Evolutionary conservation across 2,888 invertebrate species (phyloP).

Genomic region (Aelia acuminata): DNA sequence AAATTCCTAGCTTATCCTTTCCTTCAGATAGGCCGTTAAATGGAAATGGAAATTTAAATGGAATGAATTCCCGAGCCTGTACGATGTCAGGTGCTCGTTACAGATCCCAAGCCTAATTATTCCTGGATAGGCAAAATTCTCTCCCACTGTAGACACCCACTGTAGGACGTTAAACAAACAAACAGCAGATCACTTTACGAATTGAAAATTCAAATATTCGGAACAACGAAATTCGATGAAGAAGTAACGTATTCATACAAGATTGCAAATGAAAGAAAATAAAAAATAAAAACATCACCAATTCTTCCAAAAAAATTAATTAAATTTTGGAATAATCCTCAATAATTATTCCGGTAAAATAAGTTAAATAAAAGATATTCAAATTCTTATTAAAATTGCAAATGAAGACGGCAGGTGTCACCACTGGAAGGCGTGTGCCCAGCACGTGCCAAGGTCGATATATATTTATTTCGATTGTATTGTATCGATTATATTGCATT

Average conservation of each 20-base stretch:
- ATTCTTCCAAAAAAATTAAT: background rate
- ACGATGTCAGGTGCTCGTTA: too few species aligned
- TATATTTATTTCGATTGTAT: background rate
- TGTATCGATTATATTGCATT: background rate
- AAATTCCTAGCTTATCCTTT: too few species aligned
- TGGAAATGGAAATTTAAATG: too few species aligned
- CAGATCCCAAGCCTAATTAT: too few species aligned
- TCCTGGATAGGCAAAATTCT: too few species aligned
- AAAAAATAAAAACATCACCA: background rate
- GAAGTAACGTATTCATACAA: background rate
- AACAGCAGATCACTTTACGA: too few species aligned
- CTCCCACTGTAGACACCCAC: too few species aligned
- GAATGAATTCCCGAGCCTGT: too few species aligned
- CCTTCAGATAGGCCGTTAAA: too few species aligned
- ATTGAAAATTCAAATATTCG: background rate
- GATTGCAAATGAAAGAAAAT: background rate
- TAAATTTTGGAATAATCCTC: background rate
- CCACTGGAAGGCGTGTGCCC: background rate
- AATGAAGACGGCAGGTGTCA: background rate
- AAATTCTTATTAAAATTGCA: slow-evolving; percentile 26
- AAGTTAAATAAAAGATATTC: background rate
- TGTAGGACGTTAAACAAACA: too few species aligned
- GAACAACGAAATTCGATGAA: background rate
- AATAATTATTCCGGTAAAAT: background rate
- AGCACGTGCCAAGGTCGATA: background rate